Base-by-base conservation (phyloP, 2,888 invertebrate genomes). In the Mesoligia furuncula region DNA sequence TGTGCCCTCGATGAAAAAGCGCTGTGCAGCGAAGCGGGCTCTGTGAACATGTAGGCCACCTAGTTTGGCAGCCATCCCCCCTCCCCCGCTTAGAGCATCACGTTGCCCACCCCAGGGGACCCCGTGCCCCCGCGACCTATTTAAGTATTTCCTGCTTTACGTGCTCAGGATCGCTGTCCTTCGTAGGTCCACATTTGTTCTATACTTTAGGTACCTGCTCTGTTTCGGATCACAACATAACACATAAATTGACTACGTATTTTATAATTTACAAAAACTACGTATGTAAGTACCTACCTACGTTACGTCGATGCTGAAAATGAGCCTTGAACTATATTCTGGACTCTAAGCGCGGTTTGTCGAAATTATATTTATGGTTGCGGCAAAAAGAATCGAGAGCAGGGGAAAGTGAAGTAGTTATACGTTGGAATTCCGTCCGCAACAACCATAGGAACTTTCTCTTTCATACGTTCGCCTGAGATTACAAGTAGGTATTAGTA, bases 41-140 rank as follows among this genome's bases (percentile, higher is more conserved):
- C 88, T 73, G 79, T 91, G 90, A 90, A 89, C 90, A 95, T 93
- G 92, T 95, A 94, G 94, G 95, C 89, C 94, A 95, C 95, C 95
- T 93, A 94, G 92, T 95, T 94, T 86, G 81, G 79, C 72, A 85
- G 75, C 85, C 84, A 84, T 80, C 75, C 82, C 88, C 45, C 9
- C 36, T 7, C 48, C 75, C 75, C 81, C 75, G 65, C 79, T 42
- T 75, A 66, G 65, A 83, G 62, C 76, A 80, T 73, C 80, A 81
- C 79, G 73, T 80, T 15, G 51, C 76, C 80, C 84, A 76, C 84
- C 86, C 85, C 73, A 70, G 77, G 81, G 90, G 87, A 86, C 84
- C 84, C 84, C 85, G 86, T 88, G 90, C 89, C 90, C 91, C 87
- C 89, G 90, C 91, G 95, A 95, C 95, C 95, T 93, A 95, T 93